phyloP scores from a whole-genome alignment of 2,888 invertebrate genomes.

The Troides helena region DNA sequence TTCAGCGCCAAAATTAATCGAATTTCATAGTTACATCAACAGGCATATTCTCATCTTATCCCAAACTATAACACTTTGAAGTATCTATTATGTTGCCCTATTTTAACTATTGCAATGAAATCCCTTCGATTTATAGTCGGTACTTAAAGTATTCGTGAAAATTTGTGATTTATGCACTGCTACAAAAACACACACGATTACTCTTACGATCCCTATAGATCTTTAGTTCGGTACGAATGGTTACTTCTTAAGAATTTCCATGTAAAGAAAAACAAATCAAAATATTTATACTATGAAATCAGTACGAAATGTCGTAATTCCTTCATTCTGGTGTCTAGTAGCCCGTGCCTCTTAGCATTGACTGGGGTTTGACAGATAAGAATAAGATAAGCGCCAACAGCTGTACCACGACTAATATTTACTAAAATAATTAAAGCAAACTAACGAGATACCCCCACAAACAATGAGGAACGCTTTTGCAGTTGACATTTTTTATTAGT shows the following conservation, averaged over 20 bases:
- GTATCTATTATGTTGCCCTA: slow-evolving; percentile 40
- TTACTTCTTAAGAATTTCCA: background rate
- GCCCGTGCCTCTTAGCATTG: slow-evolving; percentile 73
- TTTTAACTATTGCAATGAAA: slow-evolving; percentile 35
- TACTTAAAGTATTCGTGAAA: slow-evolving; percentile 32
- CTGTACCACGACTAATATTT: slow-evolving; percentile 70
- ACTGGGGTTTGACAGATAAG: slow-evolving; percentile 79
- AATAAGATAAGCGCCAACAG: slow-evolving; percentile 68
- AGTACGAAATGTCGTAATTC: slow-evolving; percentile 21
- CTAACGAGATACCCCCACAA: slow-evolving; percentile 52
- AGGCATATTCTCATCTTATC: slow-evolving; percentile 19
- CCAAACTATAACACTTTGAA: slow-evolving; percentile 24
- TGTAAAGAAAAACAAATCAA: slow-evolving; percentile 1
- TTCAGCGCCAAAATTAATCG: slow-evolving; percentile 24
- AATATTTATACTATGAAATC: slow-evolving; percentile 4
- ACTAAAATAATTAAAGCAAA: slow-evolving; percentile 71
- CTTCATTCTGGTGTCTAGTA: slow-evolving; percentile 44
- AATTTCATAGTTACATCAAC: slow-evolving; percentile 18
- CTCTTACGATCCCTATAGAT: background rate
- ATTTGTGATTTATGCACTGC: slow-evolving; percentile 26
- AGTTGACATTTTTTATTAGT: slow-evolving; percentile 10
- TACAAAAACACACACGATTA: slow-evolving; percentile 16
- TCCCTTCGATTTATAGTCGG: slow-evolving; percentile 36
- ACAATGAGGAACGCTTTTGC: slow-evolving; percentile 39
- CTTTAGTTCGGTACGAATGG: background rate